Evolutionary conservation across 2,888 invertebrate genomes (phyloP), one percentile per base, ranked within the genome.

Genomic region (Chalcis sispes): DNA sequence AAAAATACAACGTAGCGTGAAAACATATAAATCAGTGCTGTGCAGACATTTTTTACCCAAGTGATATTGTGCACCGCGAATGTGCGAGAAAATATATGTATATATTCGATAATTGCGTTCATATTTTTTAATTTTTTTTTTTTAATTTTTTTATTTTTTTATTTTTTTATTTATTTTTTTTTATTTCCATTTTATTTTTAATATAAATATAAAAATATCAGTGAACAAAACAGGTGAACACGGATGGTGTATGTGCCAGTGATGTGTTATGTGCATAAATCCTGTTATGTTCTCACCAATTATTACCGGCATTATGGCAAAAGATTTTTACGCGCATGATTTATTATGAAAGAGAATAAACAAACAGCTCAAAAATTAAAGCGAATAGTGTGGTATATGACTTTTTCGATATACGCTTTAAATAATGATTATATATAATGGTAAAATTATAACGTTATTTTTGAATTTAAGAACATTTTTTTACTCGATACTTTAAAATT

Each of bases 1-100:
- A n/a, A n/a, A n/a, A n/a, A n/a, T 18, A 50, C 20, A 50, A 15
- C 50, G 50, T 50, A 13, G 50, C 65, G 65, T 65, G 50, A 65
- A 42, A 67, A 52, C 77, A 83, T 80, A 80, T 50, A 73, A 69
- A 77, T 84, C 82, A 82, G 85, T 86, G 86, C 85, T 83, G 86
- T 86, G 86, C 85, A 83, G 83, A 83, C 83, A 84, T 83, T 82
- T 82, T 54, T 56, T 72, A 72, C 54, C 46, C 50, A 65, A 29
- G 61, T 66, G 66, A 66, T 64, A 42, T 32, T 27, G 75, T 65
- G 54, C 64, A 36, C 69, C 13, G 69, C 69, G 56, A 52, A 40
- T 72, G 65, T 72, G 69, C 54, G 8, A 23, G 8, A 32, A 61
- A 27, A n/a, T 4, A 66, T 18, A 40, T 10, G 20, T n/a, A n/a